Conservation (phyloP, 1,140 invertebrate species). For the Drosophila seguyi region DNA sequence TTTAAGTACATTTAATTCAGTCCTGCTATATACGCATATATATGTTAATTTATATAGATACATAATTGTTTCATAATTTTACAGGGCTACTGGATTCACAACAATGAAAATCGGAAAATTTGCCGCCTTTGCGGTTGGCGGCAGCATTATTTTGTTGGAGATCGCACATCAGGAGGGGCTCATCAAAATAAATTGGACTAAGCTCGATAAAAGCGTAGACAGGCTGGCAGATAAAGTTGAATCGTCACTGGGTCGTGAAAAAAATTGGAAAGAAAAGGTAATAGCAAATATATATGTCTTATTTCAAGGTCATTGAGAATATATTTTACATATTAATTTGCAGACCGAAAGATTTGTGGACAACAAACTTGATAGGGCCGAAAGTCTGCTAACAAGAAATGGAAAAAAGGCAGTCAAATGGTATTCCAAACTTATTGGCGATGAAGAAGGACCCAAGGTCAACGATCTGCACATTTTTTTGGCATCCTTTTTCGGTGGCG, state of each 20-base stretch:
- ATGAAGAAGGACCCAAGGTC: conserved; percentile 88
- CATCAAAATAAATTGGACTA: conserved; percentile 95
- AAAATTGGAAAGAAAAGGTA: conserved; percentile 91
- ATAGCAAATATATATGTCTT: background rate
- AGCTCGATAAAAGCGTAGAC: conserved; percentile 92
- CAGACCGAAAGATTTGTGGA: conserved; percentile 92
- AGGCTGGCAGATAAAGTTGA: conserved; percentile 93
- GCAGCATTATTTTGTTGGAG: conserved; percentile 95
- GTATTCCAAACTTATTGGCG: conserved; percentile 89
- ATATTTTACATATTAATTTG: conserved; percentile 44
- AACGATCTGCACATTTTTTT: conserved; percentile 92
- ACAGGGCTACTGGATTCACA: conserved; percentile 94
- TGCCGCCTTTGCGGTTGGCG: conserved; percentile 94
- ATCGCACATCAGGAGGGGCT: conserved; percentile 96
- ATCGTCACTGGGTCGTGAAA: conserved; percentile 89
- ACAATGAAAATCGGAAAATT: conserved; percentile 96
- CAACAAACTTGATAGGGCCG: conserved; percentile 91
- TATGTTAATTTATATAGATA: background rate
- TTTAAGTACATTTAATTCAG: too few species aligned
- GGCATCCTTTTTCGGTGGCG: conserved; percentile 90
- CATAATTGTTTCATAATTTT: conserved; percentile 4
- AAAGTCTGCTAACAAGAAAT: conserved; percentile 89
- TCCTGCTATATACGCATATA: background rate
- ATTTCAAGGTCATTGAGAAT: background rate
- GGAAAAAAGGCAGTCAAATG: conserved; percentile 89